A percentile compares a stretch with the other conserved stretches of the same genome.
phyloP scores from a whole-genome alignment of 2,888 invertebrate species.

The Drosophila tripunctata region DNA sequence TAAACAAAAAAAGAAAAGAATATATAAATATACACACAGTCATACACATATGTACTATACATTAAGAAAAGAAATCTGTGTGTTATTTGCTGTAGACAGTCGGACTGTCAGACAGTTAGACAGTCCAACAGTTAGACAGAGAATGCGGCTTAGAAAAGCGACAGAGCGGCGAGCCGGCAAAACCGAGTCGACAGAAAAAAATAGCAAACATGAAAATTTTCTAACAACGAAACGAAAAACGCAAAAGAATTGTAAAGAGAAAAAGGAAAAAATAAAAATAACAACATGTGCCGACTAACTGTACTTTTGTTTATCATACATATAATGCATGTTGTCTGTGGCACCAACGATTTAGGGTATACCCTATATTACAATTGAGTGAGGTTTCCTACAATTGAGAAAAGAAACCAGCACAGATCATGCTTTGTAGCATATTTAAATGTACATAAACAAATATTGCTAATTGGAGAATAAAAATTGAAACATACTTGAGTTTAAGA shows the following conservation, averaged over 20 bases:
- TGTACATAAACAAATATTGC: too few species aligned
- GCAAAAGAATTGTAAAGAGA: neutral
- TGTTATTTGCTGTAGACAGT: neutral
- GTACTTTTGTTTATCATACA: constrained; percentile 58
- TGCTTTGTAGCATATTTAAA: too few species aligned
- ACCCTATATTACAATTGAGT: neutral
- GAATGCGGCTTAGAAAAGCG: constrained; percentile 53
- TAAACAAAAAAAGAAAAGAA: constrained; percentile 14
- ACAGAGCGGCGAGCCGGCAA: constrained; percentile 47
- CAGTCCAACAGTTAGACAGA: too few species aligned
- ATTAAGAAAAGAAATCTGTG: constrained; percentile 43
- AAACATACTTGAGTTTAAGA: too few species aligned
- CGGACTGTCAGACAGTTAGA: neutral
- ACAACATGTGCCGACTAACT: constrained; percentile 59
- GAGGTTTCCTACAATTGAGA: too few species aligned
- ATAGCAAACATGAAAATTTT: constrained; percentile 25
- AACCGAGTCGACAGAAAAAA: constrained; percentile 25
- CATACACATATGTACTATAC: constrained; percentile 1
- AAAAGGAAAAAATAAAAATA: constrained; percentile 5
- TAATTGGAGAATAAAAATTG: too few species aligned
- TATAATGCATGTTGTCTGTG: constrained; percentile 43
- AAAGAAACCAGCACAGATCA: too few species aligned
- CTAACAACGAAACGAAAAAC: constrained; percentile 7
- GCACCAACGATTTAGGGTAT: neutral
- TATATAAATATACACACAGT: neutral